These are phyloP conservation scores for Fregetta grallaria DNA, from an alignment of 2,113 vertebrate species.

Conservation along the genomic window DNA sequence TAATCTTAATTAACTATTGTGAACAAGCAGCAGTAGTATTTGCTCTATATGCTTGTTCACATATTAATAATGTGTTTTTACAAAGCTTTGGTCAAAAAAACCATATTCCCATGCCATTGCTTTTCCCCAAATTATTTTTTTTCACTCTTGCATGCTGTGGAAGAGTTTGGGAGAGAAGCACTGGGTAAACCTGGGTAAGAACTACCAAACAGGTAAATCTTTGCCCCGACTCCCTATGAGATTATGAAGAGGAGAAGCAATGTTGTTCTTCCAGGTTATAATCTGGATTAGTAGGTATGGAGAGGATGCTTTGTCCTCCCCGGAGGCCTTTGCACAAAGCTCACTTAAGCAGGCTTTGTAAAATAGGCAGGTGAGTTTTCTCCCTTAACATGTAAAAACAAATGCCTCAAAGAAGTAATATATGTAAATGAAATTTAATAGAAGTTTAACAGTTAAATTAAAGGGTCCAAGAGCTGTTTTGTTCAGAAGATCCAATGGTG, in stretches of 20 bases:
- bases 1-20: not conserved
- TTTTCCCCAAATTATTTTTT: not conserved
- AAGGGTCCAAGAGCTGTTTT: not conserved
- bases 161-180: not conserved
- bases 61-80: not conserved
- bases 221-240: not conserved
- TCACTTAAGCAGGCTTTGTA: slow-evolving; percentile 25
- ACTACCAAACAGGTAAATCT: not conserved
- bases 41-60: not conserved
- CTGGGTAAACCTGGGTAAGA: not conserved
- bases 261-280: not conserved
- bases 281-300: slow-evolving; percentile 39
- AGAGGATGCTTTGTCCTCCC: slow-evolving; percentile 7
- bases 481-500: not conserved
- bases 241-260: not conserved
- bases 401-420: not conserved
- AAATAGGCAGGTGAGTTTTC: not conserved
- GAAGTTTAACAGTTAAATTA: not conserved
- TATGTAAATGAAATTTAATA: not conserved
- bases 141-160: not conserved
- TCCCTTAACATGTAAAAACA: not conserved
- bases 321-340: not conserved
- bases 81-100: not conserved
- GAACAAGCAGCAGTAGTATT: not conserved
- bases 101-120: not conserved